These are phyloP conservation scores for Rotaria sp. DNA, from an alignment of 2,888 invertebrate species.

Conservation along the genomic window DNA sequence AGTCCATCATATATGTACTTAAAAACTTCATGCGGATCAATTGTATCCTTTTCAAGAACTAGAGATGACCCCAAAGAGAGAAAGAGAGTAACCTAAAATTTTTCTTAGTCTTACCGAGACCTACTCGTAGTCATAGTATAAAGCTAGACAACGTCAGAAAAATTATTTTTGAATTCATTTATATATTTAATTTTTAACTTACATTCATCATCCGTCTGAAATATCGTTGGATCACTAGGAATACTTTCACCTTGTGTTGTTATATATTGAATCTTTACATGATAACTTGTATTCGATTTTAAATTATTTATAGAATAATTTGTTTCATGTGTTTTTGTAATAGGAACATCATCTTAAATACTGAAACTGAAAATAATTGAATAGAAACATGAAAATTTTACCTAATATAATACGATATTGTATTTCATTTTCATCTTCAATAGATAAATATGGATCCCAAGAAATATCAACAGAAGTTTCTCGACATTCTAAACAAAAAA, in stretches of 20 bases:
- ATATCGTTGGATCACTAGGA: neutral
- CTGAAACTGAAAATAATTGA: neutral
- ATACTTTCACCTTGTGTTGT: neutral
- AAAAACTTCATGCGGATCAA: no score
- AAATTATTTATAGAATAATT: neutral
- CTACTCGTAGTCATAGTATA: no score
- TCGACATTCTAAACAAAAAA: neutral
- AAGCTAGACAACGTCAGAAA: no score
- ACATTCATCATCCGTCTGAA: neutral
- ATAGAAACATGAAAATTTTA: neutral
- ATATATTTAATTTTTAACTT: no score
- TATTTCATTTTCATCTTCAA: neutral
- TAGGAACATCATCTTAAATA: neutral
- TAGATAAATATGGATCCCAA: neutral
- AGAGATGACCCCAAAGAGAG: no score
- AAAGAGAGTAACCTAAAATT: no score
- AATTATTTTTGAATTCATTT: no score
- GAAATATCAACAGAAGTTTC: neutral
- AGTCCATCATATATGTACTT: no score
- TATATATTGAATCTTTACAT: neutral
- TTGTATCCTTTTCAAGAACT: no score
- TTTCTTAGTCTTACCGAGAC: no score
- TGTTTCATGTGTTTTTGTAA: neutral
- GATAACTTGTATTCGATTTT: neutral
- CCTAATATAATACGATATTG: neutral